Base-by-base conservation (phyloP, 2,113 vertebrate genomes). In the Sardina pilchardus region DNA sequence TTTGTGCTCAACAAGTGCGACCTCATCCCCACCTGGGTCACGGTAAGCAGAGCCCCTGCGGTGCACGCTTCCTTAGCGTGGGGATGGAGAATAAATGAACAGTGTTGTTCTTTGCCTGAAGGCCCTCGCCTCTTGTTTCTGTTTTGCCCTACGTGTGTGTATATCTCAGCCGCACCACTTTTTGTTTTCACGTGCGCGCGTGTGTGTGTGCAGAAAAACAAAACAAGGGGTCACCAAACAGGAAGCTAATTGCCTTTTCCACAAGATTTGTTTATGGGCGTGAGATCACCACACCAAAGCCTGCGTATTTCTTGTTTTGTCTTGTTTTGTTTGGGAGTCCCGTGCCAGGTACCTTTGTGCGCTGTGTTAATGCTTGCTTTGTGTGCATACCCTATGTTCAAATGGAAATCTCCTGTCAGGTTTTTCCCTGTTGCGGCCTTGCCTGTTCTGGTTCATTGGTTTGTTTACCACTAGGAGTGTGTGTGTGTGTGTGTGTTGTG, bases 1-100 rank as follows among this genome's bases (percentile, higher is more conserved):
- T 99, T 99, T 91, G 97, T 99, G 85, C 94, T 99, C 10, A 99
- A 99, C 92, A 99, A 99, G 86, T 99, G 98, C 93, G 98, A 99
- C 89, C 97, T 99, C 53, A 93, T 99, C 93, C 98, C 98, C 44
- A 95, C 98, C 82, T 99, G 98, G 98, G 98, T 96, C 84, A 99
- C 98, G 7, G 98, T 99, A 93, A 95, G 96, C 91, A 78, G 71
- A 19, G 21, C 4, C 6, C 4, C 6, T 24, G 53, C 19, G 5
- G 19, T 24, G 19, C 53, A 6, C 7, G 5, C 21, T 59, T 0
- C 19, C 53, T 1, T 1, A 19, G 19, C 53, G 0, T 24, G 53
- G 21, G 24, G 53, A 59, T 24, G 53, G 21, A 5, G 3, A 56
- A 17, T 17, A 50, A 50, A 50, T 50, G 21, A 56, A 56, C 10